Conservation (phyloP, 2,797 vertebrate genomes). For the Urocyon cinereoargenteus region DNA sequence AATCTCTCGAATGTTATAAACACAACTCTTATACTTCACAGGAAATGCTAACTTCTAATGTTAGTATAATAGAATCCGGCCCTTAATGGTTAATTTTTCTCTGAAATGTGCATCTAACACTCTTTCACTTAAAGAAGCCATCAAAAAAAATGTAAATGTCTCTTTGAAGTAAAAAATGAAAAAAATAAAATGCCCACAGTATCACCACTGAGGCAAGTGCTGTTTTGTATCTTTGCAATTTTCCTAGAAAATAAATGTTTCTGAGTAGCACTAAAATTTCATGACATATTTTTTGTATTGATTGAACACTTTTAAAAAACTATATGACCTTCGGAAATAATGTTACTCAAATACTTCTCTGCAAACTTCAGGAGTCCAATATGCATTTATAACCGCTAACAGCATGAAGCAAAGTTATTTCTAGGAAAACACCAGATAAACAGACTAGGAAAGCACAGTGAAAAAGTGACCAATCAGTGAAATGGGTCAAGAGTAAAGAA, state of each 20-base stretch:
- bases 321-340: background rate
- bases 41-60: background rate
- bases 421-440: constrained; percentile 7
- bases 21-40: background rate
- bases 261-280: background rate
- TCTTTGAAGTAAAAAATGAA: background rate
- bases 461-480: background rate
- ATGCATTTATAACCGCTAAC: background rate
- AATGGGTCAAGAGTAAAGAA: background rate
- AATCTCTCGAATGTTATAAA: background rate
- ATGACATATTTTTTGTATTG: background rate
- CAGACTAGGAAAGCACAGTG: background rate
- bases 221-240: background rate
- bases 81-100: background rate
- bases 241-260: background rate
- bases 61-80: background rate
- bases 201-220: background rate
- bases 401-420: background rate
- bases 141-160: background rate
- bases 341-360: background rate
- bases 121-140: background rate
- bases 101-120: background rate
- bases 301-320: background rate
- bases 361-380: background rate
- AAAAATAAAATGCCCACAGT: background rate